phyloP scores from a whole-genome alignment of 2,797 vertebrate genomes.

The Tolypeutes matacus region DNA sequence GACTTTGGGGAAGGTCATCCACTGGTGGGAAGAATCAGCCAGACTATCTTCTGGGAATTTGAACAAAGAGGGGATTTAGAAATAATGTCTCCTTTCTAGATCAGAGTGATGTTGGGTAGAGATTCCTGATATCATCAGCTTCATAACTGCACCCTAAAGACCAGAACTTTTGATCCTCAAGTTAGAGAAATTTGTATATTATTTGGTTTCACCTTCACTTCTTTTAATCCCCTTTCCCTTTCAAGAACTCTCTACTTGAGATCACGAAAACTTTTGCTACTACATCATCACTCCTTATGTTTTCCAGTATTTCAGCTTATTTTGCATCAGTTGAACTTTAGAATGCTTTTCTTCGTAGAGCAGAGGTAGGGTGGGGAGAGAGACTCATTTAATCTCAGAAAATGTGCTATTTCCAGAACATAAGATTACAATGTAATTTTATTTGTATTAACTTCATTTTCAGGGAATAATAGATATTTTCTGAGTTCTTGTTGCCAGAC shows the following conservation, averaged over 20 bases:
- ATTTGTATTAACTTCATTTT: conserved; percentile 43
- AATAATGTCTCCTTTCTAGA: conserved; percentile 28
- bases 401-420: background rate
- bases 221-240: background rate
- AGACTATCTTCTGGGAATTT: background rate
- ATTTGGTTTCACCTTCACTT: background rate
- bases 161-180: background rate
- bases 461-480: background rate
- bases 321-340: background rate
- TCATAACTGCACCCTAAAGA: background rate
- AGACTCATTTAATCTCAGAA: background rate
- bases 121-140: background rate
- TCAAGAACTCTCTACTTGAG: background rate
- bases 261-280: background rate
- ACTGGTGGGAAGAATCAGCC: background rate
- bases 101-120: background rate
- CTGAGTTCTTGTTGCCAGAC: background rate
- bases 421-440: background rate
- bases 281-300: background rate
- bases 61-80: background rate
- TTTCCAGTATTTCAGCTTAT: conserved; percentile 16
- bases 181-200: background rate
- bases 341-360: conserved; percentile 13
- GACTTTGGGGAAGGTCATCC: background rate
- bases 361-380: background rate